phyloP scores from a whole-genome alignment of 1,140 invertebrate species.

The Stegodyphus dumicola region DNA sequence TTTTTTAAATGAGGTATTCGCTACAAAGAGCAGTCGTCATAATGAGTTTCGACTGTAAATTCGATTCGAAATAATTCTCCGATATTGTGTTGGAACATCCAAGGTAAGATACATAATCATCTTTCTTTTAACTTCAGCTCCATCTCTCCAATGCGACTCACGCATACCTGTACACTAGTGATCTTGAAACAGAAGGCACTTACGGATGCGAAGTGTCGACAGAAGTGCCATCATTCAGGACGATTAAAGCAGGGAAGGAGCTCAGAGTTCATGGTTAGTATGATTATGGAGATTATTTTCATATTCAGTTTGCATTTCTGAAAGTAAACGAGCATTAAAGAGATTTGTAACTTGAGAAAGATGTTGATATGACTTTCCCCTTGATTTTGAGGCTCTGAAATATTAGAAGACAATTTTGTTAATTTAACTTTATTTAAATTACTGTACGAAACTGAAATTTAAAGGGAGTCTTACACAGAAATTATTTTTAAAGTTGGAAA shows the following conservation, averaged over 20 bases:
- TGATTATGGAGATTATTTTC: not conserved
- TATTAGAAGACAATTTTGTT: too few species aligned
- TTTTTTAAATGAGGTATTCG: too few species aligned
- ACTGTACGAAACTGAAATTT: too few species aligned
- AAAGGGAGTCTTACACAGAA: too few species aligned
- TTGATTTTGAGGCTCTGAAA: too few species aligned
- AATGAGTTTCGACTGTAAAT: not conserved
- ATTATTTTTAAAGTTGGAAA: too few species aligned
- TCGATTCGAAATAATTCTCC: not conserved
- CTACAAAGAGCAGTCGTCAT: not conserved
- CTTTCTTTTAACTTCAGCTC: conserved; percentile 56
- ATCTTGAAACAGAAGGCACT: conserved; percentile 64
- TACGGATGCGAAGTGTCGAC: conserved; percentile 66
- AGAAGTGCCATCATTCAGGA: conserved; percentile 61
- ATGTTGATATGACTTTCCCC: too few species aligned
- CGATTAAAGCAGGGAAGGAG: conserved; percentile 63
- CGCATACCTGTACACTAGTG: conserved; percentile 60
- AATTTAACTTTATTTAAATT: too few species aligned
- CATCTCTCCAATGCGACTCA: conserved; percentile 61
- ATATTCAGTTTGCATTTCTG: too few species aligned
- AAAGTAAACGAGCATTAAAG: too few species aligned
- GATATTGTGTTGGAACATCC: not conserved
- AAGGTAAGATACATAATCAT: conserved; percentile 13
- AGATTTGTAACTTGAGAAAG: too few species aligned
- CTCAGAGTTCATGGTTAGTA: conserved; percentile 63